These are phyloP conservation scores for Tetrapedia diversipes DNA, from an alignment of 2,888 invertebrate species.

Conservation along the genomic window DNA sequence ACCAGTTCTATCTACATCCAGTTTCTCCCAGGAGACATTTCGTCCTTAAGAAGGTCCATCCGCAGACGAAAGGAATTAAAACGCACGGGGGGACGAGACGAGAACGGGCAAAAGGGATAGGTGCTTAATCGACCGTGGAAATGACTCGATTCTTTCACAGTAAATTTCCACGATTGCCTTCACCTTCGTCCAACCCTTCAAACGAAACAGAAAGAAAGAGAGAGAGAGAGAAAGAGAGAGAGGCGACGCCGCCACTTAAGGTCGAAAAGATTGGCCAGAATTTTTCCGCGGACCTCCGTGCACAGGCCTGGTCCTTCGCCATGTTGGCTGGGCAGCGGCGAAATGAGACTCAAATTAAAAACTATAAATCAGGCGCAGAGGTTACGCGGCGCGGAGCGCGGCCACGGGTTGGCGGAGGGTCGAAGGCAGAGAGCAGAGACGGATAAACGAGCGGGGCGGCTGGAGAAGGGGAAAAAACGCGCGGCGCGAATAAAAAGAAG, in stretches of 20 bases:
- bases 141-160: slow-evolving; percentile 59
- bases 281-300: slow-evolving; percentile 63
- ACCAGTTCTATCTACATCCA: slow-evolving; percentile 35
- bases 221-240: background rate
- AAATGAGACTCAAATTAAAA: slow-evolving; percentile 79
- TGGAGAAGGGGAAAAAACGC: slow-evolving; percentile 3
- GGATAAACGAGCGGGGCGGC: slow-evolving; percentile 51
- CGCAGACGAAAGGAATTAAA: slow-evolving; percentile 48
- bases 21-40: slow-evolving; percentile 22
- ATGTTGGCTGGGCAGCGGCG: slow-evolving; percentile 51
- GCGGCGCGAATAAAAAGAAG: slow-evolving; percentile 45
- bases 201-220: background rate
- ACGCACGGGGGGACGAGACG: slow-evolving; percentile 10
- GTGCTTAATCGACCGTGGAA: slow-evolving; percentile 57
- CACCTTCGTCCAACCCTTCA: background rate
- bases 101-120: background rate
- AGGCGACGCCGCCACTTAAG: slow-evolving; percentile 67
- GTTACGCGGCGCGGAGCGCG: slow-evolving; percentile 62
- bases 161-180: slow-evolving; percentile 56
- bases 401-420: slow-evolving; percentile 34
- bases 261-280: slow-evolving; percentile 75
- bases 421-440: slow-evolving; percentile 44
- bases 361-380: slow-evolving; percentile 78
- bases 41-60: slow-evolving; percentile 44
- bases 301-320: background rate